These are phyloP conservation scores for Myotis yumanensis DNA, from an alignment of 2,113 vertebrate species.

Conservation along the genomic window DNA sequence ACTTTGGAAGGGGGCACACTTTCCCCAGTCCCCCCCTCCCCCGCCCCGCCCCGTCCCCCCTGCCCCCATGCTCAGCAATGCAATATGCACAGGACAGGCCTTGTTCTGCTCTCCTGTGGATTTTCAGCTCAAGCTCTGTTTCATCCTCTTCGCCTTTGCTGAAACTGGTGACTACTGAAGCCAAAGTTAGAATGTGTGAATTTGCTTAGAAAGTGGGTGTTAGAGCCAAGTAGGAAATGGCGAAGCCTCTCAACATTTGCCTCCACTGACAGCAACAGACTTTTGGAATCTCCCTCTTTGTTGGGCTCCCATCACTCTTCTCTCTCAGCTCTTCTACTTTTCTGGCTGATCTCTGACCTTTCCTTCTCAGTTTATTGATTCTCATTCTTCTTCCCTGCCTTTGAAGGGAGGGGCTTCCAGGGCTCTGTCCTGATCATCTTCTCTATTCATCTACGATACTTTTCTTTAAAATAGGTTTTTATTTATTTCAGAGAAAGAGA, in stretches of 20 bases:
- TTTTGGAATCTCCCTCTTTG: background rate
- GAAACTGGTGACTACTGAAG: background rate
- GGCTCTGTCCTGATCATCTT: background rate
- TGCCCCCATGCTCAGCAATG: background rate
- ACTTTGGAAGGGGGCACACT: background rate
- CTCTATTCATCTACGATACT: background rate
- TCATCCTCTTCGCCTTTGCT: constrained; percentile 15
- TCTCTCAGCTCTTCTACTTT: background rate
- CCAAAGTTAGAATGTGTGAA: background rate
- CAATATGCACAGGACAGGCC: background rate
- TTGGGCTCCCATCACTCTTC: background rate
- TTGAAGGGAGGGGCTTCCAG: background rate
- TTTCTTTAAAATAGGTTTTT: background rate
- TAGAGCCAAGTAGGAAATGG: background rate
- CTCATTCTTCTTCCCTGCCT: background rate
- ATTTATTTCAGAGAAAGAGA: too few species aligned
- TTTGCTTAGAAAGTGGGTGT: background rate
- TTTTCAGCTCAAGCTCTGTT: background rate
- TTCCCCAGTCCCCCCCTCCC: rapidly evolving
- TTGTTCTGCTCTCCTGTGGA: background rate
- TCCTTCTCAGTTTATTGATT: background rate
- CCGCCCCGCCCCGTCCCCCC: background rate
- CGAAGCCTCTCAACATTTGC: background rate
- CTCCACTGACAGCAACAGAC: background rate
- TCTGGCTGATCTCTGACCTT: background rate